Evolutionary conservation across 2,888 invertebrate species (phyloP).

Genomic region (Dione juno): DNA sequence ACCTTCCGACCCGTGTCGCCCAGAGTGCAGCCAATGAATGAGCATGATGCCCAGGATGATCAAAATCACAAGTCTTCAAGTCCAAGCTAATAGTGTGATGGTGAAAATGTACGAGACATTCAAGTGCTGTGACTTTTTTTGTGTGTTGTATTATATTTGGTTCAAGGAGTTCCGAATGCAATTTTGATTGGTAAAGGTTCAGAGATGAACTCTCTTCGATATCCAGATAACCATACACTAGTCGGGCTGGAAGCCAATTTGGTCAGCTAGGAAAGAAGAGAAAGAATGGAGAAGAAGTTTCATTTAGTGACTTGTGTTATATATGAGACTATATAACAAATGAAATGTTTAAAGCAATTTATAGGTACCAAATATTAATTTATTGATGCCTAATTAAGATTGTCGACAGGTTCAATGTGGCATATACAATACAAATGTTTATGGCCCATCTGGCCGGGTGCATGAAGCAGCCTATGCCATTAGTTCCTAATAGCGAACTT

Average conservation of each 20-base stretch:
- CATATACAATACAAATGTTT: neutral
- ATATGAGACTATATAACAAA: constrained; percentile 9
- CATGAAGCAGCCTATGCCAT: constrained; percentile 46
- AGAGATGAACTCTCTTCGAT: neutral
- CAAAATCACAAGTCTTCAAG: constrained; percentile 67
- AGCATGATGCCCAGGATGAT: constrained; percentile 55
- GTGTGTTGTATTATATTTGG: too few relatives aligned
- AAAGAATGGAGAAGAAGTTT: neutral
- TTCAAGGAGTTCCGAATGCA: neutral
- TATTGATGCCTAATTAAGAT: constrained; percentile 23
- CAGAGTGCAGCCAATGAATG: constrained; percentile 66
- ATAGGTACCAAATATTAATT: constrained; percentile 21
- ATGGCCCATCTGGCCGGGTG: constrained; percentile 24
- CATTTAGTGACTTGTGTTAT: constrained; percentile 15
- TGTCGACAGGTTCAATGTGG: constrained; percentile 11
- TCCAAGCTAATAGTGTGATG: constrained; percentile 71
- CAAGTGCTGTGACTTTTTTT: neutral
- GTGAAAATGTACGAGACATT: constrained; percentile 6
- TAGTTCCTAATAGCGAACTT: constrained; percentile 64
- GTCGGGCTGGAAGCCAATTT: constrained; percentile 24
- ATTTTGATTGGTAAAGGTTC: constrained; percentile 6
- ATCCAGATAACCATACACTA: constrained; percentile 7
- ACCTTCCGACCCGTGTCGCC: constrained; percentile 80
- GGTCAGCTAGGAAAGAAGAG: neutral
- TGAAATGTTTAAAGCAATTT: constrained; percentile 3